These are phyloP conservation scores for Bombus fervidus DNA, from an alignment of 1,140 invertebrate genomes.

Conservation along the genomic window DNA sequence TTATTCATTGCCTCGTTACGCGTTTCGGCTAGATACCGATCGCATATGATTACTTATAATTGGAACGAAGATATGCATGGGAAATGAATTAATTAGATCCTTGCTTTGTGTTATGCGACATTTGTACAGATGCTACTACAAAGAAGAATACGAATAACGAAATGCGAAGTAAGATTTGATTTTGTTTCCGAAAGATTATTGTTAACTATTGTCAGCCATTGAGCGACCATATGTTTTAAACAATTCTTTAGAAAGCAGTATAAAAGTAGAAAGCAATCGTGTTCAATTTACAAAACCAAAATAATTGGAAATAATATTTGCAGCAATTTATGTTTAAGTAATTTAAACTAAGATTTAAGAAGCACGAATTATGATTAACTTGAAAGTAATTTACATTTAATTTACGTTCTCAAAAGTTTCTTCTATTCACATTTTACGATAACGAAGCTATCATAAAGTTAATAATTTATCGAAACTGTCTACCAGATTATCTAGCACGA, in stretches of 20 bases:
- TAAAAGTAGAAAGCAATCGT: too few relatives aligned
- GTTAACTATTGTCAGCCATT: too few relatives aligned
- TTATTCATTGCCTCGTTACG: slow-evolving; percentile 43
- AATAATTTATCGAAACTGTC: neutral
- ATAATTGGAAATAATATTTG: neutral
- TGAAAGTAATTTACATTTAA: neutral
- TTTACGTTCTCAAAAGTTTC: neutral
- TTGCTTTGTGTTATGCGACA: neutral
- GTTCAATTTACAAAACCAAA: too few relatives aligned
- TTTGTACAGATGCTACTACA: neutral
- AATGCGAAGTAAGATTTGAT: too few relatives aligned
- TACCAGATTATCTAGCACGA: neutral
- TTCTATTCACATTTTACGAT: neutral
- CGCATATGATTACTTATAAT: slow-evolving; percentile 31
- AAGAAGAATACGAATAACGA: too few relatives aligned
- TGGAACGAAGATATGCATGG: neutral
- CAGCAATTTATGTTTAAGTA: neutral
- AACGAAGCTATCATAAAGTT: neutral
- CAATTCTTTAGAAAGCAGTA: too few relatives aligned
- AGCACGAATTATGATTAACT: neutral
- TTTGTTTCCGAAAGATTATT: too few relatives aligned
- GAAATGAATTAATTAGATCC: slow-evolving; percentile 14
- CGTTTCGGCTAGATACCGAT: neutral
- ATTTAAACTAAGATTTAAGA: neutral
- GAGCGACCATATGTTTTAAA: too few relatives aligned